Evolutionary conservation across 2,888 invertebrate genomes (phyloP).

Genomic region (Mimas tiliae): DNA sequence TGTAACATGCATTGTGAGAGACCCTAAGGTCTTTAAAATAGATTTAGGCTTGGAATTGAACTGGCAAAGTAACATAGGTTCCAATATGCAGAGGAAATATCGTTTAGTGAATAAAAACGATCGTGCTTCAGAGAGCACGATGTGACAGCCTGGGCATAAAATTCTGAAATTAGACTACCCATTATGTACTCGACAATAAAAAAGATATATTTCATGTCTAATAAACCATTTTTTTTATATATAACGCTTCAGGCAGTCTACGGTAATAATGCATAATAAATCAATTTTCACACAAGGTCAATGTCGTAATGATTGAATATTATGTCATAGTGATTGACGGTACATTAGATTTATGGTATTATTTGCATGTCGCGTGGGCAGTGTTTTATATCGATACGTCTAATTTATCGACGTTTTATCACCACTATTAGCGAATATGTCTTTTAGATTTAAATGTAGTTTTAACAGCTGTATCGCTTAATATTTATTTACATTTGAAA

Average conservation of each 20-base stretch:
- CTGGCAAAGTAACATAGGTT: too few species aligned
- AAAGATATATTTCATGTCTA: background rate
- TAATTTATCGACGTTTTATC: slow-evolving; percentile 23
- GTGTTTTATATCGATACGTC: slow-evolving; percentile 24
- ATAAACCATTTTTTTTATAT: background rate
- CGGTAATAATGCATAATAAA: slow-evolving; percentile 5
- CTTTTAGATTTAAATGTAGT: background rate
- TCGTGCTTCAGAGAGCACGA: background rate
- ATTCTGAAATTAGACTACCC: background rate
- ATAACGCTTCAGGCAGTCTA: background rate
- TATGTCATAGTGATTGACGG: background rate
- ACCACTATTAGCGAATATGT: slow-evolving; percentile 14
- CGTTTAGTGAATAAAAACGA: too few species aligned
- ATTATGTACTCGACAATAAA: background rate
- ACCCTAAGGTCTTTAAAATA: too few species aligned
- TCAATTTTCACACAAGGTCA: slow-evolving; percentile 15
- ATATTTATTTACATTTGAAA: background rate
- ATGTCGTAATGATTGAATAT: slow-evolving; percentile 11
- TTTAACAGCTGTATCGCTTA: slow-evolving; percentile 10
- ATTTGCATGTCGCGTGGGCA: slow-evolving; percentile 20
- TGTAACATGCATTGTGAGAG: too few species aligned
- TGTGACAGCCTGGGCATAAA: background rate
- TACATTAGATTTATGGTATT: slow-evolving; percentile 22
- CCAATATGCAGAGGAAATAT: too few species aligned
- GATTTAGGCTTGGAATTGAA: too few species aligned